Evolutionary conservation across 2,113 vertebrate species (phyloP).

Genomic region (Ceyx melanurus): DNA sequence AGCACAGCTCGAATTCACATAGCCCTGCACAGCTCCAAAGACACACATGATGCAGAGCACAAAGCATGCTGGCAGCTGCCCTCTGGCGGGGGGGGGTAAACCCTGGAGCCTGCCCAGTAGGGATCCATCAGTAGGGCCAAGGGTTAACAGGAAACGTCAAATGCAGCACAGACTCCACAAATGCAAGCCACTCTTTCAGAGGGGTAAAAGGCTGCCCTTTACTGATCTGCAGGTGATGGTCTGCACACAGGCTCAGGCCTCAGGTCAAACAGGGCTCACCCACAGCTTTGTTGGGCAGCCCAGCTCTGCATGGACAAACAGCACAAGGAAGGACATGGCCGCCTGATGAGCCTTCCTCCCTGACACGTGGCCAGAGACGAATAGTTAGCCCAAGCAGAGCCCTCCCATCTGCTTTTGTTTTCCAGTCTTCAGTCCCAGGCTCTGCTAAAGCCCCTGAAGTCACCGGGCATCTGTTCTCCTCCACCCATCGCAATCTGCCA

Average conservation of each 20-base stretch:
- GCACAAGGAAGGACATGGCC: constrained; percentile 19
- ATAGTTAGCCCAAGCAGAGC: constrained; percentile 54
- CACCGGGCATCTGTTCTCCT: constrained; percentile 85
- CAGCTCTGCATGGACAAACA: not conserved
- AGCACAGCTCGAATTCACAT: fast-evolving
- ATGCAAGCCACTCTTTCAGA: not conserved
- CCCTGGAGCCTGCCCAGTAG: not conserved
- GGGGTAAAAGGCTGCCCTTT: not conserved
- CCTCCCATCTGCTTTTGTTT: constrained; percentile 80
- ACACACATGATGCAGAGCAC: not conserved
- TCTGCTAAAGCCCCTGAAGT: constrained; percentile 77
- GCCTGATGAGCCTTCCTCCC: not conserved
- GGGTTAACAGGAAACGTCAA: constrained; percentile 32
- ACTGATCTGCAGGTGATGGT: not conserved
- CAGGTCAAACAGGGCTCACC: not conserved
- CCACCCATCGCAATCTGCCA: constrained; percentile 82
- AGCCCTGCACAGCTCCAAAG: not conserved
- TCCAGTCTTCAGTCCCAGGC: constrained; percentile 67
- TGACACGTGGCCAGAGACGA: not conserved
- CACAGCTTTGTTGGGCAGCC: not conserved
- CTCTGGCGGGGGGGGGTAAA: not conserved
- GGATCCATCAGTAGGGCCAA: constrained; percentile 3
- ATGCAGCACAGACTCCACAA: not conserved
- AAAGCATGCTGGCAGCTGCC: fast-evolving
- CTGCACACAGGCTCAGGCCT: not conserved